Base-by-base conservation (phyloP, 1,140 invertebrate species). In the Pissodes strobi region DNA sequence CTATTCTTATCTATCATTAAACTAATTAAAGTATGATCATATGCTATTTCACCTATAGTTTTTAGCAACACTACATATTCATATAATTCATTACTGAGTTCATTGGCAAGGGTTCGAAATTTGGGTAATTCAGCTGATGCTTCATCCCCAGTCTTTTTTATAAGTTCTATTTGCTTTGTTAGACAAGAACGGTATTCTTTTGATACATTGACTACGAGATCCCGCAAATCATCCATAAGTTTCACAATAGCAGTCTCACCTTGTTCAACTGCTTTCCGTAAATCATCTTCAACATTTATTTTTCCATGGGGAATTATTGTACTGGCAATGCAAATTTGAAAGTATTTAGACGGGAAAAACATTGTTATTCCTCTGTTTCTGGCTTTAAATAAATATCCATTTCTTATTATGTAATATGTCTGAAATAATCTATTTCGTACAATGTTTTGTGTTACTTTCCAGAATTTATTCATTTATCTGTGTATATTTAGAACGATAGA, bases 151-250 rank as follows among this genome's bases (percentile, higher is more conserved):
- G 69, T 64, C 25, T 39, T 59, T 51, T 67, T 25, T 9, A 68
- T 74, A 13, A 77, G 59, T 34, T 74, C 67, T 19, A 78, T 78
- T 71, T 78, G 76, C 52, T 72, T 72, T 21, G 46, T 41, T 9
- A 76, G 25, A 61, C 68, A 74, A 27, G 58, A 53, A 43, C 72
- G 60, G 60, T 78, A 78, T 49, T 75, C 69, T 43, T 71, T 59
- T 30, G 72, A 72, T 18, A 67, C 69, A 22, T 68, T 68, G 9
- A 64, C 46, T 17, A 78, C 62, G 15, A 70, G 67, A 2, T 69
- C 56, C 52, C 68, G 55, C 12, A 78, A 52, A 1, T 68, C 56
- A 12, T 69, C 25, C 66, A 78, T 75, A 3, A 78, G 51, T 38
- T 74, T 41, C 2, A 67, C 21, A 13, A 76, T 30, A 30, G 72